These are phyloP conservation scores for Leptatherina wallacei DNA, from an alignment of 2,797 vertebrate genomes.

Conservation along the genomic window DNA sequence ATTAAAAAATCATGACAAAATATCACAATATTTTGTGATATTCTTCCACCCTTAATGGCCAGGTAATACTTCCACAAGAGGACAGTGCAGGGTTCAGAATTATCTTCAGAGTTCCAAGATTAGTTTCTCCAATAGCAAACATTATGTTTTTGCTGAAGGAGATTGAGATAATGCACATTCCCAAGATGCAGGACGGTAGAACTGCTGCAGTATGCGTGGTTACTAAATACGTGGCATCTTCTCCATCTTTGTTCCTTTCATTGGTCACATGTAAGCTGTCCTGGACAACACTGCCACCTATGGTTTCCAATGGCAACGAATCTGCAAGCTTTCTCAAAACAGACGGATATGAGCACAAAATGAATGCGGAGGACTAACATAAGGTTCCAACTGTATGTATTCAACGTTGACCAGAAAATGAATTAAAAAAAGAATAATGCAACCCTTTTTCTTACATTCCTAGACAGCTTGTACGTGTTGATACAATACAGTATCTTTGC, in stretches of 20 bases:
- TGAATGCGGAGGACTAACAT: background rate
- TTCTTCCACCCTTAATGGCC: too few relatives aligned
- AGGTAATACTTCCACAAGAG: too few relatives aligned
- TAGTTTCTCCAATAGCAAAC: background rate
- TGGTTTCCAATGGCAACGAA: background rate
- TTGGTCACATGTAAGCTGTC: background rate
- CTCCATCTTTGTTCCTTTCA: background rate
- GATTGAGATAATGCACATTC: background rate
- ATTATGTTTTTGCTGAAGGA: background rate
- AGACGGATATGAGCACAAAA: background rate
- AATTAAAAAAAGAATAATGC: too few relatives aligned
- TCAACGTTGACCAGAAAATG: background rate
- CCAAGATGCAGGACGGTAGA: background rate
- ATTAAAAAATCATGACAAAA: too few relatives aligned
- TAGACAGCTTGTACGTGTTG: too few relatives aligned
- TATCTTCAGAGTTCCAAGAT: too few relatives aligned
- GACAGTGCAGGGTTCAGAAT: background rate
- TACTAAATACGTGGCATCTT: background rate
- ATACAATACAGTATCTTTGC: background rate
- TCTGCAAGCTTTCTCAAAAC: background rate
- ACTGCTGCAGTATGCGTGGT: fast-evolving
- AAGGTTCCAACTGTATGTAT: background rate
- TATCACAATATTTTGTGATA: too few relatives aligned
- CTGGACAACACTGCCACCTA: background rate
- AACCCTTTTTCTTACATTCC: too few relatives aligned